Conservation (phyloP, 2,797 vertebrate species). For the Australoheros facetus region DNA sequence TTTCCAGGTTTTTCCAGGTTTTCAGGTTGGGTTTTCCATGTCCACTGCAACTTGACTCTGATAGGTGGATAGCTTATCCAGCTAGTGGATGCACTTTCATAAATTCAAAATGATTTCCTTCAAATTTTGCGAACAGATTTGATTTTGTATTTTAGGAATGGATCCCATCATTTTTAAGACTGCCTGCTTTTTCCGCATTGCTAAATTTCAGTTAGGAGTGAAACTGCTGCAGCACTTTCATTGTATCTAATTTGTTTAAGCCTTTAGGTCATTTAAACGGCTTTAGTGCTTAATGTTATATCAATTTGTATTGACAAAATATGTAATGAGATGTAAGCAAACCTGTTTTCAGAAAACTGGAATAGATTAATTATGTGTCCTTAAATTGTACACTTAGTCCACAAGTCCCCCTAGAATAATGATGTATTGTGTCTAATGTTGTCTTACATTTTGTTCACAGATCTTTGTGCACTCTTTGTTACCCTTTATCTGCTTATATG, state of each 20-base stretch:
- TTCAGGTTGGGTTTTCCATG: conserved; percentile 13
- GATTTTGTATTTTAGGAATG: conserved; percentile 5
- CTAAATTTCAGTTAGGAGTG: background rate
- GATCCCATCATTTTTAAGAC: background rate
- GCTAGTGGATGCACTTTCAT: conserved; percentile 13
- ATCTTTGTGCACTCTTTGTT: background rate
- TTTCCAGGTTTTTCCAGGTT: no score
- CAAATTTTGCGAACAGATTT: conserved; percentile 6
- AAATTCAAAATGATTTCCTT: conserved; percentile 11
- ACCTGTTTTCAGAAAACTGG: background rate
- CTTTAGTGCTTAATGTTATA: background rate
- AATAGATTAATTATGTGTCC: background rate
- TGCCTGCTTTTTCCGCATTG: background rate
- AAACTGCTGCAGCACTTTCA: background rate
- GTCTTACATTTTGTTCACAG: conserved; percentile 1
- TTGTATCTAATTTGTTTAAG: background rate
- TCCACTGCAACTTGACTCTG: conserved; percentile 9
- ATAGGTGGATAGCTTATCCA: conserved; percentile 22
- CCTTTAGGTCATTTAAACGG: background rate
- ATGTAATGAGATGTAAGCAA: background rate
- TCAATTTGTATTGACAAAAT: background rate
- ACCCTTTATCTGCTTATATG: background rate
- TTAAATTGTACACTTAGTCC: background rate
- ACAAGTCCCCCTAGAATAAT: background rate
- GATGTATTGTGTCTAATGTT: background rate